Base-by-base conservation (phyloP, 2,797 vertebrate species). In the Peromyscus melanophrys region DNA sequence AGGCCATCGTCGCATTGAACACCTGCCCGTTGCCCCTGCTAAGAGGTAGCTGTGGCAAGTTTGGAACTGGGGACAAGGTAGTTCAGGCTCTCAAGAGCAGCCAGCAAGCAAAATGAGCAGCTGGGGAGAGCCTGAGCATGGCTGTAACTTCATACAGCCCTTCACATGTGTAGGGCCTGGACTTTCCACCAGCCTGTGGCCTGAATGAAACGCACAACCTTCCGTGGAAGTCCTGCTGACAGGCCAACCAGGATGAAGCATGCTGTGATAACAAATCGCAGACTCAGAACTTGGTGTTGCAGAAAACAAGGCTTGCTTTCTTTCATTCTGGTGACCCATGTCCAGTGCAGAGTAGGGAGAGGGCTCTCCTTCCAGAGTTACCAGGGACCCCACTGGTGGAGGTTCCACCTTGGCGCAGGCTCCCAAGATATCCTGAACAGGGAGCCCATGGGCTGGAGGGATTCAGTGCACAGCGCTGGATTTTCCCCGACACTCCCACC, bases 21-120 rank as follows among this genome's bases (percentile, higher is more conserved):
- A 4, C 34, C 27, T 19, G 29, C n/a, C 73, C 8, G 0, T 17
- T 2, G 0, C 40, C 49, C 61, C 49, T 1, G 4, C 46, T 61
- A 46, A 13, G n/a, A 92, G 27, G 59, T 0, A 4, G 21, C 23
- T n/a, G 6, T 37, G 11, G n/a, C 55, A 40, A 71, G 40, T 63
- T 86, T 34, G 59, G 55, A 49, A 19, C 29, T 25, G 23, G 29
- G 27, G 49, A 34, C 43, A 49, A 49, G 75, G 29, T 37, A 27
- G 6, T 31, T 69, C 13, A 4, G 76, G 49, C 73, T 65, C 37
- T 37, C 40, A 25, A 81, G 75, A 96, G 59, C 76, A 37, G 55
- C 83, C 67, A 83, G 16, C 4, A 37, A 73, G 19, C 17, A 46
- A 75, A 71, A 67, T 29, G 25, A 57, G 4, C 43, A n/a, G 10